phyloP scores from a whole-genome alignment of 2,888 invertebrate genomes.

The Drosophila parthenogenetica region DNA sequence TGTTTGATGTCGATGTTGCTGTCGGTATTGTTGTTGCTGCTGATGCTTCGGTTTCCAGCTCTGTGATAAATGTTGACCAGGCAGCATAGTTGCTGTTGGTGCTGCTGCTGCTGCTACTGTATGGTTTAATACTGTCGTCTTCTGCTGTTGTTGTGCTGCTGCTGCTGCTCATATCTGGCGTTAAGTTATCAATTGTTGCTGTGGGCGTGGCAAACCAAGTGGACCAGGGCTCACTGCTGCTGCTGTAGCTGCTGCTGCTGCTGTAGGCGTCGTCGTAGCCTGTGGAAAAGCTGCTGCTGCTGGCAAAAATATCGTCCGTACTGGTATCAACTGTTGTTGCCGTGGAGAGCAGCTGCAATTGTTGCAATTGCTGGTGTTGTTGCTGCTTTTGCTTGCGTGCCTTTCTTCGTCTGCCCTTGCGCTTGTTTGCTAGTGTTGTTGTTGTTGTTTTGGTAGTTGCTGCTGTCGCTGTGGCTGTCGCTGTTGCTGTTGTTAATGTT shows the following conservation, averaged over 20 bases:
- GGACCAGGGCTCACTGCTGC: constrained; percentile 63
- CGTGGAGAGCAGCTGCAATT: constrained; percentile 45
- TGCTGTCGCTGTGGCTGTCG: constrained; percentile 46
- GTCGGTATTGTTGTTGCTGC: constrained; percentile 35
- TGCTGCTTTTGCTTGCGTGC: constrained; percentile 50
- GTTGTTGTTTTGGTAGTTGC: constrained; percentile 61
- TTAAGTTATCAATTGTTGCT: constrained; percentile 61
- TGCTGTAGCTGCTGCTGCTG: constrained; percentile 52
- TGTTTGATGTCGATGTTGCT: constrained; percentile 41
- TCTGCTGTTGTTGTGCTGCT: constrained; percentile 60
- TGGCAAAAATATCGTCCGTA: constrained; percentile 31
- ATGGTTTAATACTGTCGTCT: constrained; percentile 70
- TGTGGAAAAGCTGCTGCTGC: constrained; percentile 52
- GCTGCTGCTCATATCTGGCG: constrained; percentile 40
- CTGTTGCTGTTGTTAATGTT: constrained; percentile 42
- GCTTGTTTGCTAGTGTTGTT: constrained; percentile 73
- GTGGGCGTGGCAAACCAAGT: constrained; percentile 67
- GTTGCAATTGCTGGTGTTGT: constrained; percentile 28
- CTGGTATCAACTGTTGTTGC: constrained; percentile 45
- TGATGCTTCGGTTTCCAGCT: constrained; percentile 63
- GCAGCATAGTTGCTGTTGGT: constrained; percentile 47
- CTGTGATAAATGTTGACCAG: constrained; percentile 63
- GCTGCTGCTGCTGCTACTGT: constrained; percentile 56
- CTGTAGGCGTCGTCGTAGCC: constrained; percentile 56
- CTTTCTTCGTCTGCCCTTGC: constrained; percentile 82